Base-by-base conservation (phyloP, 2,888 invertebrate genomes). In the Pyrrhia umbra region DNA sequence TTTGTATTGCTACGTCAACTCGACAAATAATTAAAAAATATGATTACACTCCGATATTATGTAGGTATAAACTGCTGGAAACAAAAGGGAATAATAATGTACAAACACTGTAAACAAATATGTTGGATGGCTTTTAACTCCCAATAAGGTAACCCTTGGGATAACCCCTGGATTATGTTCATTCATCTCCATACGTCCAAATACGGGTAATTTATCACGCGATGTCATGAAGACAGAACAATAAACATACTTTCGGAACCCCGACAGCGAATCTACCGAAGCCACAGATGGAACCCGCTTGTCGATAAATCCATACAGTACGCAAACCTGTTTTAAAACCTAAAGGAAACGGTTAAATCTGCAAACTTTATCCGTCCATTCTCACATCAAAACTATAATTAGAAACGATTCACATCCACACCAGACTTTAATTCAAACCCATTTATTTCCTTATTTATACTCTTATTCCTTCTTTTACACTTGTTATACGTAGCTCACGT, bases 401-500 rank as follows among this genome's bases (percentile, higher is more conserved):
- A 86, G 81, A 83, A 82, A 78, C 84, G 80, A 86, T 86, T 85
- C 85, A 76, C 83, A 84, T 84, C 83, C 77, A 79, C 75, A 81
- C 72, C 79, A 81, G 80, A 67, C 82, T 87, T 87, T 87, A 89
- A 90, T 88, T 88, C 87, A 85, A 84, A 83, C 81, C 87, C 89
- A 89, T 90, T 92, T 90, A 88, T 90, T 90, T 89, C 90, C 90
- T 89, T 90, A 88, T 91, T 90, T 86, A 88, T 87, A 87, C 85
- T 82, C 66, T 78, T 85, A 86, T 90, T 88, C 82, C 84, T 88
- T 85, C 87, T 89, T 90, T 90, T 88, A 88, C 87, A 90, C 90
- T 92, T 88, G 89, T 90, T 90, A 88, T 88, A 88, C 88, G 87
- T 90, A 87, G 81, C 90, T 91, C 93, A 94, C 94, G 93, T 93